Evolutionary conservation across 1,140 invertebrate genomes (phyloP).

Genomic region (Periplaneta americana): DNA sequence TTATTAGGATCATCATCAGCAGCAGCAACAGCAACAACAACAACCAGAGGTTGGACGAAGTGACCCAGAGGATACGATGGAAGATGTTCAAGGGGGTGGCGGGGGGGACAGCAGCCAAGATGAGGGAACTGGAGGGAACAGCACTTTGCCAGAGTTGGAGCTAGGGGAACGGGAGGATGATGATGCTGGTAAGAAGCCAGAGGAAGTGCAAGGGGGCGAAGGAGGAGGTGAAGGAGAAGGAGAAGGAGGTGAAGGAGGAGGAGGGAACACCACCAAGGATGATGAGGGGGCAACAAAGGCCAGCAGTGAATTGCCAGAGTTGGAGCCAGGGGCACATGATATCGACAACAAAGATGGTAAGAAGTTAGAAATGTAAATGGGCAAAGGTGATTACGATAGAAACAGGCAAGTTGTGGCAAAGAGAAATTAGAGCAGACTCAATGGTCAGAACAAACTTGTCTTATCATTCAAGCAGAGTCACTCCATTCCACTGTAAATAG

Average conservation of each 20-base stretch:
- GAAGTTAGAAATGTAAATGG: not conserved
- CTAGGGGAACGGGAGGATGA: not conserved
- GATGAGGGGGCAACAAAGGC: not conserved
- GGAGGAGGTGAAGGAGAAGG: not conserved
- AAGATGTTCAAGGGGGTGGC: slow-evolving; percentile 19
- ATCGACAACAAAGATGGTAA: not conserved
- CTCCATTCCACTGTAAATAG: too few species aligned
- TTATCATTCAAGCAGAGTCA: not conserved
- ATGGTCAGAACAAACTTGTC: not conserved
- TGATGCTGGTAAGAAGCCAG: not conserved
- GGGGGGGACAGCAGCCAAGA: slow-evolving; percentile 20
- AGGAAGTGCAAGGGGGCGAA: not conserved
- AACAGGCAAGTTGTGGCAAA: not conserved
- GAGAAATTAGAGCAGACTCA: not conserved
- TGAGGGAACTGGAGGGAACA: slow-evolving; percentile 6
- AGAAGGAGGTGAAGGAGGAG: not conserved
- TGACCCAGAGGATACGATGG: slow-evolving; percentile 21
- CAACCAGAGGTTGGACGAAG: not conserved
- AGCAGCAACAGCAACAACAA: not conserved
- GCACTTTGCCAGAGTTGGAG: not conserved
- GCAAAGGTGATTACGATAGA: not conserved
- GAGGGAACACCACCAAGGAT: not conserved
- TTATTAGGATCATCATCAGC: not conserved
- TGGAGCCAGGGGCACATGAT: not conserved
- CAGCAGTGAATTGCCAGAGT: not conserved